Evolutionary conservation across 1,140 invertebrate genomes (phyloP).

Genomic region (Heterodera carotae): DNA sequence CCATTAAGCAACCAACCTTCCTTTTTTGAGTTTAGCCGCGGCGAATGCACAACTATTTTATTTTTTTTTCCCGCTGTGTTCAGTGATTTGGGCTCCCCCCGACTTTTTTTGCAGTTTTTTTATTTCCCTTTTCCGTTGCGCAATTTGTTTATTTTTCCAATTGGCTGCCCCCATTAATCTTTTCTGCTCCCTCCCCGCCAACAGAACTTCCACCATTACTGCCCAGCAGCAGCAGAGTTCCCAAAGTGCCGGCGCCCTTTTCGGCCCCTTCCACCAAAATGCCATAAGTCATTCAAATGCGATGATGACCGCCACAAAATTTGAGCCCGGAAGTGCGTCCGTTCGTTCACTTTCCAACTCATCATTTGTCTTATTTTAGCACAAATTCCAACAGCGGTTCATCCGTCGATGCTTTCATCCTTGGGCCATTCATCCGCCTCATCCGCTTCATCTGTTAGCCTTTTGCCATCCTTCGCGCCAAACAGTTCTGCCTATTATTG

Average conservation of each 20-base stretch:
- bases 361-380: no score
- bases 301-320: slow-evolving; percentile 8
- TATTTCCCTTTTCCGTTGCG: background rate
- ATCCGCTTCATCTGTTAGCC: background rate
- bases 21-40: slow-evolving; percentile 7
- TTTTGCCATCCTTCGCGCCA: background rate
- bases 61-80: background rate
- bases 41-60: background rate
- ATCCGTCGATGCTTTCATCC: background rate
- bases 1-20: background rate
- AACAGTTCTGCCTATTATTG: background rate
- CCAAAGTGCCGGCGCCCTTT: no score
- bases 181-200: background rate
- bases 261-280: background rate
- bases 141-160: slow-evolving; percentile 15
- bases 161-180: background rate
- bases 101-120: background rate
- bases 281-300: background rate
- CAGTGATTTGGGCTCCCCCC: background rate
- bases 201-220: background rate
- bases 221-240: background rate
- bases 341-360: background rate
- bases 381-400: background rate
- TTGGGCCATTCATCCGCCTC: background rate
- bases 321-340: background rate